Evolutionary conservation across 2,888 invertebrate species (phyloP).

Genomic region (Dinocampus coccinellae): DNA sequence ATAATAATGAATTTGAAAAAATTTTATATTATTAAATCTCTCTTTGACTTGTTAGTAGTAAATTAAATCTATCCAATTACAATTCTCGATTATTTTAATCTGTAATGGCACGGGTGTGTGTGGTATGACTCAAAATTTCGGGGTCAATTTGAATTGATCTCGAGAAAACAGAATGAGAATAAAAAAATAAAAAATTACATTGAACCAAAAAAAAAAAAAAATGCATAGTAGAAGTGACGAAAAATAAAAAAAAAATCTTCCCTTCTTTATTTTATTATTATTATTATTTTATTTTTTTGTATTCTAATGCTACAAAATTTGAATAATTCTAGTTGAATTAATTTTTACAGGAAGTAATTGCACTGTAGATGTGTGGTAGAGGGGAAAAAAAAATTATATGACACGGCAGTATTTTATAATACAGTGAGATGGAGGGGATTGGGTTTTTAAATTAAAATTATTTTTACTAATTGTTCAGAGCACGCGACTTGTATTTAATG

Average conservation of each 20-base stretch:
- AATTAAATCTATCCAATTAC: neutral
- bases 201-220: neutral
- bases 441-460: constrained; percentile 12
- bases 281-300: no score
- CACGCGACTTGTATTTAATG: constrained; percentile 38
- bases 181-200: neutral
- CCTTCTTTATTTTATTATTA: neutral
- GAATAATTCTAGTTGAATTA: neutral
- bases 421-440: neutral
- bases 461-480: constrained; percentile 38
- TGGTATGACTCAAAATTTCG: neutral
- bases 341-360: constrained; percentile 9
- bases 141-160: neutral
- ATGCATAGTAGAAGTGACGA: neutral
- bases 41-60: neutral
- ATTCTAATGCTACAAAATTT: neutral
- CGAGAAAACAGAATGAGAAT: neutral
- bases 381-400: neutral
- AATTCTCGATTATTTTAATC: constrained; percentile 2
- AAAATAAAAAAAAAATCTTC: neutral
- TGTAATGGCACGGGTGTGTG: neutral
- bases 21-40: neutral
- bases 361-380: no score
- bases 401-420: neutral
- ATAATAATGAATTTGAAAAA: neutral